Evolutionary conservation across 37 sponge, comb jelly and placozoan genomes (phyloP).

Genomic region (Halisarca cf. caerulea): DNA sequence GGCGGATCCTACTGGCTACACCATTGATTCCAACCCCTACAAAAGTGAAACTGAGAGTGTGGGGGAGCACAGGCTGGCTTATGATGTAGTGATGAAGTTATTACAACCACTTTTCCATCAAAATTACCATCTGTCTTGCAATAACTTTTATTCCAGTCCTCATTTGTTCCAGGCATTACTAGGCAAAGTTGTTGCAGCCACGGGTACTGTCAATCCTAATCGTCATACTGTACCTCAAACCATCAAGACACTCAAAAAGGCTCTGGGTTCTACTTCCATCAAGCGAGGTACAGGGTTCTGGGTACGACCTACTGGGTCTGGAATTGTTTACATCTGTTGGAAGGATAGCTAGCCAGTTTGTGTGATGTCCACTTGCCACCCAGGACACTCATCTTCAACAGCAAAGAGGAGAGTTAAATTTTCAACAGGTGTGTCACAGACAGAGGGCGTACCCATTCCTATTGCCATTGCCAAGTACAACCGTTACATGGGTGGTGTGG

Average conservation of each 20-base stretch:
- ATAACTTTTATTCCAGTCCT: slow-evolving; percentile 34
- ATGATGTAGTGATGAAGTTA: slow-evolving; percentile 22
- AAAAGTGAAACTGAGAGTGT: not conserved
- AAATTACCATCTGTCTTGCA: slow-evolving; percentile 2
- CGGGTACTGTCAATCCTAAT: not conserved
- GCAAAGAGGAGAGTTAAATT: too few relatives aligned
- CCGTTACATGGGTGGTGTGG: too few relatives aligned
- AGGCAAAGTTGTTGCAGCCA: not conserved
- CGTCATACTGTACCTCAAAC: slow-evolving; percentile 21
- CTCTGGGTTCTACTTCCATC: not conserved
- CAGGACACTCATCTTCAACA: too few relatives aligned
- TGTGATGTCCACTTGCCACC: too few relatives aligned
- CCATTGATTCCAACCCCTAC: slow-evolving; percentile 34
- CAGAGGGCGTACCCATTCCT: too few relatives aligned
- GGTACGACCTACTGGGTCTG: slow-evolving; percentile 14
- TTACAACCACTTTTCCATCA: slow-evolving; percentile 4
- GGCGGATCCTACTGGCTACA: slow-evolving; percentile 38
- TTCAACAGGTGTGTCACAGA: too few relatives aligned
- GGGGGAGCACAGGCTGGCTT: not conserved
- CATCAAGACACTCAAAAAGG: not conserved
- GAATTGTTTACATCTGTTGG: slow-evolving; percentile 36
- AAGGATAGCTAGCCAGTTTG: too few relatives aligned
- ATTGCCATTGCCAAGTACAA: too few relatives aligned
- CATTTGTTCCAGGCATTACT: not conserved
- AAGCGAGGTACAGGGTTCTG: slow-evolving; percentile 34